phyloP scores from a whole-genome alignment of 2,797 vertebrate species.

The Acipenser oxyrinchus region DNA sequence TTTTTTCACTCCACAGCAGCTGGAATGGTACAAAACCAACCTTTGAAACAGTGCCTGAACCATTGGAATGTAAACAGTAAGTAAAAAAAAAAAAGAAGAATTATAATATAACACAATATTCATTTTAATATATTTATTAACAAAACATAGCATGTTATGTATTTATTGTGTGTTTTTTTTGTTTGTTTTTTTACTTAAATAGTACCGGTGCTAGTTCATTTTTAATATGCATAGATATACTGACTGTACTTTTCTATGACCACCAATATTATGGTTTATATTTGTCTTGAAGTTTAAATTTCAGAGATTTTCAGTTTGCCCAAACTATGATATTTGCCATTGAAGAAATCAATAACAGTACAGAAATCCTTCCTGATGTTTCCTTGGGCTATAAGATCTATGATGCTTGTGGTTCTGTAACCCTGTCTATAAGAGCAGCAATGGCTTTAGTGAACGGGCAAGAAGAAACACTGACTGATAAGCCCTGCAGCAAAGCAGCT shows the following conservation, averaged over 20 bases:
- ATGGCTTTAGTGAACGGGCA: constrained; percentile 45
- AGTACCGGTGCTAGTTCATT: too few relatives aligned
- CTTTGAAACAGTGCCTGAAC: constrained; percentile 36
- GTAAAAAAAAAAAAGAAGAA: background rate
- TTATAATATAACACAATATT: background rate
- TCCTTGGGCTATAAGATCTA: constrained; percentile 50
- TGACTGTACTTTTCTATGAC: too few relatives aligned
- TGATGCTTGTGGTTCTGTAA: constrained; percentile 46
- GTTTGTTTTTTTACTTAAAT: too few relatives aligned
- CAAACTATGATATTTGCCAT: constrained; percentile 55
- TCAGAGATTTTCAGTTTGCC: constrained; percentile 51
- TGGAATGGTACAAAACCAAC: constrained; percentile 37
- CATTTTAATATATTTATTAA: background rate
- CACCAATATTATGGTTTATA: constrained; percentile 3
- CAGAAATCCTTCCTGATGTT: constrained; percentile 46
- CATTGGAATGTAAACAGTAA: constrained; percentile 53
- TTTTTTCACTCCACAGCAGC: constrained; percentile 55
- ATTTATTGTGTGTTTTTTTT: too few relatives aligned
- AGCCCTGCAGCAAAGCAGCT: constrained; percentile 35
- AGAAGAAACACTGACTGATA: constrained; percentile 15
- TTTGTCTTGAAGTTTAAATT: constrained; percentile 42
- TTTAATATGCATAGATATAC: too few relatives aligned
- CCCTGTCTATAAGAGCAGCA: constrained; percentile 38
- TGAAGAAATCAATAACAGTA: constrained; percentile 57
- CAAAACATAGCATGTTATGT: too few relatives aligned